These are phyloP conservation scores for Sterrhoptilus dennistouni DNA, from an alignment of 2,113 vertebrate species.

Conservation along the genomic window DNA sequence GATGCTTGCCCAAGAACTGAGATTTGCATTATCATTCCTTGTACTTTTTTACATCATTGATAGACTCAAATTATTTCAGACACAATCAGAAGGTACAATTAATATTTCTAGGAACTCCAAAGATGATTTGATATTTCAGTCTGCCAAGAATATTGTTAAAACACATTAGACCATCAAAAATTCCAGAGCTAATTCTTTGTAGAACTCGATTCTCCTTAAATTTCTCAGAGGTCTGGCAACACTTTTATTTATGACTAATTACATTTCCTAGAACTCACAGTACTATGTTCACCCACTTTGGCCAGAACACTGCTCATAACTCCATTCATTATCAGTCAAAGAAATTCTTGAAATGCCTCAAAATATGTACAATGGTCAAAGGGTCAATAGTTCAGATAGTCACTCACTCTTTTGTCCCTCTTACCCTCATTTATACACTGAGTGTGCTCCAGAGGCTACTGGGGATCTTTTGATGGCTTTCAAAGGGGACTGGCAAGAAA, in stretches of 20 bases:
- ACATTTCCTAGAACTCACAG: neutral
- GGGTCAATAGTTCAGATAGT: neutral
- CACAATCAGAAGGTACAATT: neutral
- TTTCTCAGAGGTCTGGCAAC: neutral
- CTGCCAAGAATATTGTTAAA: neutral
- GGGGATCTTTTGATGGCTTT: neutral
- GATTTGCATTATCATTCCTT: neutral
- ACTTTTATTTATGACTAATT: neutral
- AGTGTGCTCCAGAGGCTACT: neutral
- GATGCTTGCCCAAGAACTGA: neutral
- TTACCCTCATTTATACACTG: neutral
- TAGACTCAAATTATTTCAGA: neutral
- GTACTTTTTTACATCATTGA: neutral
- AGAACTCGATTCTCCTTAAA: neutral
- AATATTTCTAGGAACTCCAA: neutral
- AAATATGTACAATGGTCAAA: neutral
- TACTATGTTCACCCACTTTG: neutral
- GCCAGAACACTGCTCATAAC: neutral
- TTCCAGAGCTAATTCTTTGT: neutral
- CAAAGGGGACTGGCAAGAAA: neutral
- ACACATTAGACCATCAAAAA: neutral
- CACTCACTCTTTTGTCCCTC: neutral
- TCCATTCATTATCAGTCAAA: neutral
- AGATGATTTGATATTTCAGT: neutral
- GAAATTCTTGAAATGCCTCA: slow-evolving; percentile 18